These are phyloP conservation scores for Zaprionus vittiger DNA, from an alignment of 1,140 invertebrate genomes.

Conservation along the genomic window DNA sequence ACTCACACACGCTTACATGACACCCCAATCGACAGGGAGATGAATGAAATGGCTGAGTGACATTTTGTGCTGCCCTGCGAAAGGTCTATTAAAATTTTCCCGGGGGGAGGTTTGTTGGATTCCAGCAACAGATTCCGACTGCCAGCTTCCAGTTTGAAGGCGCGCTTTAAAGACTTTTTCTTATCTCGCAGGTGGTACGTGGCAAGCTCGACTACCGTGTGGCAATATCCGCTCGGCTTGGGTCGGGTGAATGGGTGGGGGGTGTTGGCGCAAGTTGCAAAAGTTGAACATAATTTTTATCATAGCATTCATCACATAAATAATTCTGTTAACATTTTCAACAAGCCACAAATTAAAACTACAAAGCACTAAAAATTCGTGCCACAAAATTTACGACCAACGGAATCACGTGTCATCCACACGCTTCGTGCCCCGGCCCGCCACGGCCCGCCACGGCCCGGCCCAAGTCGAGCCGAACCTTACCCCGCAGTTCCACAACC, in stretches of 20 bases:
- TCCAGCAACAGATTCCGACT: constrained; percentile 10
- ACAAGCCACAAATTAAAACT: constrained; percentile 84
- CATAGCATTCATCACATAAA: constrained; percentile 71
- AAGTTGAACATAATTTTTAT: constrained; percentile 64
- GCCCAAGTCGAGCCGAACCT: neutral
- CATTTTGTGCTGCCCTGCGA: constrained; percentile 48
- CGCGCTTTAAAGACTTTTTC: constrained; percentile 42
- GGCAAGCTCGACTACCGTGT: constrained; percentile 33
- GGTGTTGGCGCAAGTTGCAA: constrained; percentile 18
- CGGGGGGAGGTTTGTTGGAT: neutral
- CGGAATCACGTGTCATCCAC: constrained; percentile 84
- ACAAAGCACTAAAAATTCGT: constrained; percentile 79
- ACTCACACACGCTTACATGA: constrained; percentile 24
- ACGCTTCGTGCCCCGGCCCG: constrained; percentile 46
- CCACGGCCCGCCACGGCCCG: neutral
- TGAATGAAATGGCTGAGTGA: constrained; percentile 79
- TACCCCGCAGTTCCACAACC: constrained; percentile 49
- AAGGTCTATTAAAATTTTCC: constrained; percentile 57
- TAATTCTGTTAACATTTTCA: constrained; percentile 80
- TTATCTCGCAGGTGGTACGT: constrained; percentile 43
- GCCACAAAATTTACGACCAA: constrained; percentile 75
- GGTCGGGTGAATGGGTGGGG: neutral
- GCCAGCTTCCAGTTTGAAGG: constrained; percentile 11
- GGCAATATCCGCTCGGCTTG: constrained; percentile 63
- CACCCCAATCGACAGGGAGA: constrained; percentile 43